phyloP scores from a whole-genome alignment of 2,888 invertebrate species.

The Mythimna lalbum region DNA sequence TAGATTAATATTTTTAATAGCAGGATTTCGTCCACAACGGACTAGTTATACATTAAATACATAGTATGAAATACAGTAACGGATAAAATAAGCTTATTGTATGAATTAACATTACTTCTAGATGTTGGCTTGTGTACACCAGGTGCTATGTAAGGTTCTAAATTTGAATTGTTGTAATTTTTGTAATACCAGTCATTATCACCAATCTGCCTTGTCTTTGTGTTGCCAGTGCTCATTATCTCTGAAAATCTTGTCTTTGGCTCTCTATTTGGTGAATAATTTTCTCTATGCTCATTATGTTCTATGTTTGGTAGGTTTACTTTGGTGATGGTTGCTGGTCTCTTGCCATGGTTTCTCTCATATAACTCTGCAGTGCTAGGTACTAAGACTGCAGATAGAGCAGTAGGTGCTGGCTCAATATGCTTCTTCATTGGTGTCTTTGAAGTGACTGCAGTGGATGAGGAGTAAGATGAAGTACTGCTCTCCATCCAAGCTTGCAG shows the following conservation, averaged over 20 bases:
- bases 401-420: conserved; percentile 84
- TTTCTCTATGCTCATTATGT: conserved; percentile 77
- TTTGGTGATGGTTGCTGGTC: conserved; percentile 87
- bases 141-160: conserved; percentile 87
- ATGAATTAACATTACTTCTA: conserved; percentile 61
- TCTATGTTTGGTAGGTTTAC: conserved; percentile 83
- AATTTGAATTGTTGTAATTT: conserved; percentile 93
- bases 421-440: conserved; percentile 80
- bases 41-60: conserved; percentile 15
- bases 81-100: conserved; percentile 61
- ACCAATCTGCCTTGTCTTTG: conserved; percentile 86
- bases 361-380: conserved; percentile 88
- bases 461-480: conserved; percentile 77
- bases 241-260: conserved; percentile 85
- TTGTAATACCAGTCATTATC: conserved; percentile 96
- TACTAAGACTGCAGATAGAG: conserved; percentile 92
- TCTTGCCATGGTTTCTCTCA: conserved; percentile 76
- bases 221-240: conserved; percentile 79
- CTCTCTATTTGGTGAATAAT: conserved; percentile 83
- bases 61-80: conserved; percentile 38
- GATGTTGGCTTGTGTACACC: conserved; percentile 75
- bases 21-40: conserved; percentile 17
- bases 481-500: conserved; percentile 84
- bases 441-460: conserved; percentile 72
- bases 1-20: conserved; percentile 10